Conservation (phyloP, 1,140 invertebrate genomes). For the Acromyrmex charruanus region DNA sequence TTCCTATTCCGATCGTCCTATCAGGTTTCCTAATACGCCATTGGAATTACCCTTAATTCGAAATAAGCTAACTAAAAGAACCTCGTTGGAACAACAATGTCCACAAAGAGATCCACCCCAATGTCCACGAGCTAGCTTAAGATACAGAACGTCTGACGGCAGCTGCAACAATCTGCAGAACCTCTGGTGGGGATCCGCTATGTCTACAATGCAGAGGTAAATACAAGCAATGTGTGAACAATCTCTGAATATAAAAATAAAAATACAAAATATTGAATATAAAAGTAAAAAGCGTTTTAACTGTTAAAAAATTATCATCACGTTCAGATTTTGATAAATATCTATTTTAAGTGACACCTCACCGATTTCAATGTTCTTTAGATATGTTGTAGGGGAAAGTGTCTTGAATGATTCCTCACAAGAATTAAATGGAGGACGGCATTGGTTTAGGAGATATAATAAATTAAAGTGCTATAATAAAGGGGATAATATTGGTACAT, state of each 20-base stretch:
- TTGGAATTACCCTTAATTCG: conserved; percentile 72
- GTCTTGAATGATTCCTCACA: no score
- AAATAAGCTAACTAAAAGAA: conserved; percentile 61
- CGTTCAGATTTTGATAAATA: conserved; percentile 85
- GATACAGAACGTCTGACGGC: conserved; percentile 94
- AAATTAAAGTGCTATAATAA: no score
- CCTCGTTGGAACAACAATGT: conserved; percentile 88
- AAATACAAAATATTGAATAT: not conserved
- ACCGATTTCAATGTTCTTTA: no score
- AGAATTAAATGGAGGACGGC: no score
- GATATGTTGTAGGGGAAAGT: no score
- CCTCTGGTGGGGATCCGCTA: conserved; percentile 93
- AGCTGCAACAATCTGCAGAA: conserved; percentile 94
- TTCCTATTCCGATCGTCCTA: conserved; percentile 8
- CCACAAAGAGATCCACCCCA: conserved; percentile 88
- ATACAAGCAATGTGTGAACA: not conserved
- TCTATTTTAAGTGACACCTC: no score
- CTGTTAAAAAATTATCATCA: not conserved
- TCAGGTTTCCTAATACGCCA: conserved; percentile 76
- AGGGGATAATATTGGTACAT: no score
- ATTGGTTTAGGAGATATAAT: no score
- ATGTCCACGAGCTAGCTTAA: conserved; percentile 87
- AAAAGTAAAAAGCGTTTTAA: not conserved
- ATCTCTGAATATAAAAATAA: not conserved
- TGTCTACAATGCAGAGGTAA: conserved; percentile 91